Conservation (phyloP, 2,888 invertebrate species). For the Leucozona laternaria region DNA sequence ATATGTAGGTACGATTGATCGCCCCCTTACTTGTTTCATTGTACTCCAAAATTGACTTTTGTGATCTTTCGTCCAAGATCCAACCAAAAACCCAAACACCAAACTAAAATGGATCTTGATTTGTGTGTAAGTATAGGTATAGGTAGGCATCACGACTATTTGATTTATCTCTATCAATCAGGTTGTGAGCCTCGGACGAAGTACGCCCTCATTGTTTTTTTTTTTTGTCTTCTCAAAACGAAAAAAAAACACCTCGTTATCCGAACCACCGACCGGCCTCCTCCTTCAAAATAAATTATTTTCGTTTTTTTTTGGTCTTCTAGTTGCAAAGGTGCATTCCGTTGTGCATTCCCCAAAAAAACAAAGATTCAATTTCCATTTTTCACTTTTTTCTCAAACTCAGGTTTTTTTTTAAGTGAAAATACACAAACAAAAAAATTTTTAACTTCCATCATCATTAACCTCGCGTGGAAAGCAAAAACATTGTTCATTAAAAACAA, state of each 20-base stretch:
- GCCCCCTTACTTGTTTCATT: not conserved
- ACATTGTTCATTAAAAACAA: slow-evolving; percentile 6
- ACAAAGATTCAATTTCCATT: slow-evolving; percentile 52
- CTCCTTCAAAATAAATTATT: slow-evolving; percentile 5
- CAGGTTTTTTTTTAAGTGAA: slow-evolving; percentile 35
- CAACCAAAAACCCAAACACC: not conserved
- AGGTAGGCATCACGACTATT: slow-evolving; percentile 10
- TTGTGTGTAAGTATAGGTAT: not conserved
- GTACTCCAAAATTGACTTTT: slow-evolving; percentile 8
- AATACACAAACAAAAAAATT: slow-evolving; percentile 18
- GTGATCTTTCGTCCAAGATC: not conserved
- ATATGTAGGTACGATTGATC: not conserved
- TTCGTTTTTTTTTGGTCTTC: not conserved
- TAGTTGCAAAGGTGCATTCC: not conserved
- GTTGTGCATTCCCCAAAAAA: slow-evolving; percentile 12
- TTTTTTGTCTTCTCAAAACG: not conserved
- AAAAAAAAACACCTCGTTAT: not conserved
- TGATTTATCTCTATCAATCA: slow-evolving; percentile 38
- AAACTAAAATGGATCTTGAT: not conserved
- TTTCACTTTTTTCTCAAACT: slow-evolving; percentile 30
- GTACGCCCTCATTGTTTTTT: slow-evolving; percentile 9
- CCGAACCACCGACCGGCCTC: too few species aligned
- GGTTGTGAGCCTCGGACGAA: not conserved
- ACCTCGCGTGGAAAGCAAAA: slow-evolving; percentile 47
- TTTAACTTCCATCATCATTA: slow-evolving; percentile 55